Evolutionary conservation across 2,797 vertebrate species (phyloP).

Genomic region (Margarornis squamiger): DNA sequence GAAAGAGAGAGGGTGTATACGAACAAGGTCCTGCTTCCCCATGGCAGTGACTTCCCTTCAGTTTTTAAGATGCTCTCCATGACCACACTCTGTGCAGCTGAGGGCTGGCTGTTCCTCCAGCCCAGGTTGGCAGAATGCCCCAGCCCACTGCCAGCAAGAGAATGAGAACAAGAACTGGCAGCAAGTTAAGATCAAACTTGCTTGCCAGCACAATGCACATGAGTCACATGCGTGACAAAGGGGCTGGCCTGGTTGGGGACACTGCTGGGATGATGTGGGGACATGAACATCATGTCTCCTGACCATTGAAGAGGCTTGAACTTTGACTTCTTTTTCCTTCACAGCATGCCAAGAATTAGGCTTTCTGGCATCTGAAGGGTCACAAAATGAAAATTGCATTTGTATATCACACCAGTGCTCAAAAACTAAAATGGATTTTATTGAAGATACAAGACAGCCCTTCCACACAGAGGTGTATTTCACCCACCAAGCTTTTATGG

Average conservation of each 20-base stretch:
- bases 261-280: neutral
- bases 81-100: accelerated
- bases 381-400: neutral
- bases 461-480: neutral
- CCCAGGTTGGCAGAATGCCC: neutral
- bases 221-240: neutral
- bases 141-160: neutral
- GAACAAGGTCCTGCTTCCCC: neutral
- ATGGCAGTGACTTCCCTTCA: neutral
- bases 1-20: neutral
- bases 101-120: neutral
- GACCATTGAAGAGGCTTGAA: neutral
- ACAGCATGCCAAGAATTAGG: neutral
- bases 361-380: neutral
- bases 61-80: neutral
- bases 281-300: neutral
- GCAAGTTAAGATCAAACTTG: neutral
- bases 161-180: neutral
- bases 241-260: accelerated
- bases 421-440: neutral
- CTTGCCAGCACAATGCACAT: neutral
- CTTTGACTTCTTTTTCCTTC: constrained; percentile 1
- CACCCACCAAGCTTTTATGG: neutral
- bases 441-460: neutral
- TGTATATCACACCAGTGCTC: neutral